Evolutionary conservation across 2,113 vertebrate species (phyloP).

Genomic region (Athene cunicularia): DNA sequence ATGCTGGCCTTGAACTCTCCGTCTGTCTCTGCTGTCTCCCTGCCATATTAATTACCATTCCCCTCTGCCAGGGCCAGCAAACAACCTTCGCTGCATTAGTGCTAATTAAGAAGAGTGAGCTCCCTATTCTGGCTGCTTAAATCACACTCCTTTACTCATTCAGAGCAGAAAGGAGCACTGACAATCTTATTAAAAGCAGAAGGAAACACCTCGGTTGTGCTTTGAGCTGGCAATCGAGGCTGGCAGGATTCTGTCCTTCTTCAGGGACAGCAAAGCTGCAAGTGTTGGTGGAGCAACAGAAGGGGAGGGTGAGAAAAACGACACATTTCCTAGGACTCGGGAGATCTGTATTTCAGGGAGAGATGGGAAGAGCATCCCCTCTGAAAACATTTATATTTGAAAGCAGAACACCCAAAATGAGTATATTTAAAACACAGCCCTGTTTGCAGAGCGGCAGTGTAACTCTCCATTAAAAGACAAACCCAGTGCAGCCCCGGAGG

Average conservation of each 20-base stretch:
- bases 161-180: constrained; percentile 46
- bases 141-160: neutral
- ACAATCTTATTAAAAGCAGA: constrained; percentile 61
- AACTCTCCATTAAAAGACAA: neutral
- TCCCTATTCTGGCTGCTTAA: constrained; percentile 51
- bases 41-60: constrained; percentile 79
- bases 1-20: constrained; percentile 74
- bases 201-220: neutral
- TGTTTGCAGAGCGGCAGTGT: neutral
- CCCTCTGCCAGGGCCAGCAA: constrained; percentile 70
- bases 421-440: neutral
- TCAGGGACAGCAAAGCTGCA: neutral
- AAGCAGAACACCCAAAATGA: neutral
- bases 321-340: neutral
- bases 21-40: constrained; percentile 64
- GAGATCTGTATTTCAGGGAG: neutral
- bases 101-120: constrained; percentile 78
- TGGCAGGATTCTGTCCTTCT: neutral
- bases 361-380: neutral
- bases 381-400: neutral
- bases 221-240: neutral
- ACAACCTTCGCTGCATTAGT: constrained; percentile 76
- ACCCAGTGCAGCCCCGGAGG: neutral
- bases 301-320: neutral
- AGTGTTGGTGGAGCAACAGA: neutral